Base-by-base conservation (phyloP, 2,797 vertebrate species). In the Anguilla marmorata region DNA sequence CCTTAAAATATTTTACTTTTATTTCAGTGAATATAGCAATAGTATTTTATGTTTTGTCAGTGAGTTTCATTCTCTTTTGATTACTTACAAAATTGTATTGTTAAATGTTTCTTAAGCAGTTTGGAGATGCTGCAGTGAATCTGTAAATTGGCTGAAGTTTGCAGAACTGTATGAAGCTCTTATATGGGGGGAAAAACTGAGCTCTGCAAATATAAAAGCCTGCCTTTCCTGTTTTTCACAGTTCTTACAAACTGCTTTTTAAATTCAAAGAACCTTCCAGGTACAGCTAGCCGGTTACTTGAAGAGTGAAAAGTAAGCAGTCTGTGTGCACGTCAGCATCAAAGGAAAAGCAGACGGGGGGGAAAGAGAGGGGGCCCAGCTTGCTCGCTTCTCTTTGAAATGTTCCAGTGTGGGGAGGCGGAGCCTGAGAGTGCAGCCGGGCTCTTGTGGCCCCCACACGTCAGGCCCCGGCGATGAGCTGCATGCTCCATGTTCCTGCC, bases 301-400 rank as follows among this genome's bases (percentile, higher is more conserved):
- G 91, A 90, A 94, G 90, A 91, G 86, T 86, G 91, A 93, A 90
- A 93, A 91, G 91, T 92, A 88, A 87, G 90, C 93, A 92, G 93
- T 95, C 94, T 91, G 91, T 90, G 89, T 91, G 89, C 90, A 90
- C 90, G 92, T 95, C 93, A 95, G 24, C 89, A 92, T 95, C 93
- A 95, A 85, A 52, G 58, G 66, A 85, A 92, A 90, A 90, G 85
- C 19, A 86, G 90, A 88, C 83, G 88, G 90, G 30, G 19, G 54
- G 58, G 37, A 41, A 56, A 52, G 93, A 93, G 92, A 89, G 90
- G 92, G 90, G 91, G 88, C 90, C 92, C 91, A 91, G 92, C 95
- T 91, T 93, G 91, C 86, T 90, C 83, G 89, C 91, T 86, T 91
- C 88, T 91, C 93, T 94, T 91, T 91, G 89, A 94, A 91, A 93